These are phyloP conservation scores for Pantherophis alleghaniensis DNA, from an alignment of 2,797 vertebrate genomes.

Conservation along the genomic window DNA sequence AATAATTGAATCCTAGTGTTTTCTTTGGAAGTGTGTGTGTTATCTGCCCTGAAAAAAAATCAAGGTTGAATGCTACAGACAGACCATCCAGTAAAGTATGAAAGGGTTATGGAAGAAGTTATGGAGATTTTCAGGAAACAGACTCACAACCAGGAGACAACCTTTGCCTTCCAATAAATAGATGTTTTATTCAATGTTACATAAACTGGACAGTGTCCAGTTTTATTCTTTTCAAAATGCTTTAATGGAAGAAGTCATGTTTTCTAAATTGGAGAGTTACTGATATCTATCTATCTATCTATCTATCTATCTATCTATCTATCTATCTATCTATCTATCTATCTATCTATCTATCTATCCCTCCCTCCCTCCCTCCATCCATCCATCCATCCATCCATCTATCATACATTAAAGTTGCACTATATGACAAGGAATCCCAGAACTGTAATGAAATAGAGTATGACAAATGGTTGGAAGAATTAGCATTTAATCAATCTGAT, in stretches of 20 bases:
- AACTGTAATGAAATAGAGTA: not conserved
- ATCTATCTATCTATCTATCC: too few species aligned
- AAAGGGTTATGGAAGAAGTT: not conserved
- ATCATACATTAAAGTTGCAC: not conserved
- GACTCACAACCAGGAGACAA: not conserved
- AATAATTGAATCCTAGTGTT: not conserved
- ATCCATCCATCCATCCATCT: too few species aligned
- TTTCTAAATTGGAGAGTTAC: not conserved
- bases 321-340: too few species aligned
- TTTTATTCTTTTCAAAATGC: not conserved
- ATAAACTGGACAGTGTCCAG: not conserved
- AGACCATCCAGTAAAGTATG: not conserved
- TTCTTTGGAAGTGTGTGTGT: not conserved
- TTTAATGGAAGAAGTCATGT: not conserved
- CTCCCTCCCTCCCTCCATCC: too few species aligned
- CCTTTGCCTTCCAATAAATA: not conserved
- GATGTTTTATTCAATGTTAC: not conserved
- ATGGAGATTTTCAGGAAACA: not conserved
- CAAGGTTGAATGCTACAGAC: not conserved
- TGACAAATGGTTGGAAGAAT: not conserved
- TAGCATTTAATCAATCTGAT: not conserved
- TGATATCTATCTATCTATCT: not conserved
- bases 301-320: too few species aligned
- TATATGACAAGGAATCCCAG: not conserved
- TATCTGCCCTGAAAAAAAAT: not conserved